Conservation (phyloP, 1,140 invertebrate species). For the Chlorops oryzae region DNA sequence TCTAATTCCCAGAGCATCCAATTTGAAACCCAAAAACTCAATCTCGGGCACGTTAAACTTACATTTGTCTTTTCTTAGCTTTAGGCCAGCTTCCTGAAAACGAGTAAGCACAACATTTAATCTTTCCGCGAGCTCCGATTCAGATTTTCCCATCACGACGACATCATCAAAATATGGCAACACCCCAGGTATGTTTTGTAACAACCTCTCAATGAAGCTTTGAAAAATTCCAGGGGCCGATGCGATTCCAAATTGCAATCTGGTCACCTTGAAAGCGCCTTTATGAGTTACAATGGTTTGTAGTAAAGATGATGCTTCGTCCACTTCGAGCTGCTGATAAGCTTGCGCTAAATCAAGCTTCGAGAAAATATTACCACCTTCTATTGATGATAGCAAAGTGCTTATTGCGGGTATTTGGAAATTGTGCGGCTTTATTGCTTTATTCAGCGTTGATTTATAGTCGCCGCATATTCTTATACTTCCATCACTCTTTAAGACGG, state of each 20-base stretch:
- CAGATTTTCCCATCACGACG: constrained; percentile 18
- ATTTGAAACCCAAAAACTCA: constrained; percentile 24
- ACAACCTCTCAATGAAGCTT: no score
- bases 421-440: constrained; percentile 28
- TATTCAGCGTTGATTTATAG: no score
- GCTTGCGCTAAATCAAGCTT: constrained; percentile 35
- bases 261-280: constrained; percentile 49
- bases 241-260: constrained; percentile 50
- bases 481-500: constrained; percentile 48
- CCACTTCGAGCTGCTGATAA: constrained; percentile 37
- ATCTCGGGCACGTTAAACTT: neutral
- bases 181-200: constrained; percentile 28
- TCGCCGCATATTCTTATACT: no score
- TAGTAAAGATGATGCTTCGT: no score
- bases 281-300: constrained; percentile 39
- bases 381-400: constrained; percentile 30
- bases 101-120: constrained; percentile 1
- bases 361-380: constrained; percentile 29
- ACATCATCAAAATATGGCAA: constrained; percentile 41
- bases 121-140: neutral
- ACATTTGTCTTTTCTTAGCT: constrained; percentile 1
- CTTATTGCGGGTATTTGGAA: constrained; percentile 50
- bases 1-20: constrained; percentile 31
- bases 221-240: constrained; percentile 46
- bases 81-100: constrained; percentile 2